These are phyloP conservation scores for Campaea margaritaria DNA, from an alignment of 2,888 invertebrate species.

Conservation along the genomic window DNA sequence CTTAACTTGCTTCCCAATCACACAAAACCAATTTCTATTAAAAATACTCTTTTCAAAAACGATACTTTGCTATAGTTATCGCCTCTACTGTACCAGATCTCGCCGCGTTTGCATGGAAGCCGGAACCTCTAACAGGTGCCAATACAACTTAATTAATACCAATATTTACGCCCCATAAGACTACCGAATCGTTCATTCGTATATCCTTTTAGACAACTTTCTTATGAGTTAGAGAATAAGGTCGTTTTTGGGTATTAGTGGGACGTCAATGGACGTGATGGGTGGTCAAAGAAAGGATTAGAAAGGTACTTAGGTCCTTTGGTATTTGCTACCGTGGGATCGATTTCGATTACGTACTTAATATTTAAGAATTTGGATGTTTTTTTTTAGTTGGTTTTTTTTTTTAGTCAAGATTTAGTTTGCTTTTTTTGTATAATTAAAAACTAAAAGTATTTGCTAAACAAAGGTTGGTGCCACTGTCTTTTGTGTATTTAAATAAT, in stretches of 20 bases:
- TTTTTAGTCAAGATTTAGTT: too few species aligned
- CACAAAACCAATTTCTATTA: too few species aligned
- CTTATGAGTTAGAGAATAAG: constrained; percentile 6
- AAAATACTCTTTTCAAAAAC: too few species aligned
- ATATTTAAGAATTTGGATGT: too few species aligned
- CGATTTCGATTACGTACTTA: constrained; percentile 5
- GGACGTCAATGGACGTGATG: constrained; percentile 14
- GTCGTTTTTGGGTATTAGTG: constrained; percentile 1
- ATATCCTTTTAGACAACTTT: constrained; percentile 34
- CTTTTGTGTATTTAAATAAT: neutral
- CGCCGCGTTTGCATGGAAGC: constrained; percentile 7
- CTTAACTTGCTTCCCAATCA: too few species aligned
- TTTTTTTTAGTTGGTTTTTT: too few species aligned
- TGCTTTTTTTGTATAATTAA: neutral
- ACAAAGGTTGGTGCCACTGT: neutral
- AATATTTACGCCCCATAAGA: constrained; percentile 52
- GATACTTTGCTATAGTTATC: too few species aligned
- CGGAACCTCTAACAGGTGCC: constrained; percentile 27
- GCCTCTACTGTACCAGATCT: constrained; percentile 14
- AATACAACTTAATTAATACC: constrained; percentile 51
- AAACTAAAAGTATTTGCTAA: neutral
- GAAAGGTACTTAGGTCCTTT: constrained; percentile 11
- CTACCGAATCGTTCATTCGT: constrained; percentile 46
- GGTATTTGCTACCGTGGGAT: constrained; percentile 32
- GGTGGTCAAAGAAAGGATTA: constrained; percentile 39